These are phyloP conservation scores for Apantesis nais DNA, from an alignment of 2,888 invertebrate species.

Conservation along the genomic window DNA sequence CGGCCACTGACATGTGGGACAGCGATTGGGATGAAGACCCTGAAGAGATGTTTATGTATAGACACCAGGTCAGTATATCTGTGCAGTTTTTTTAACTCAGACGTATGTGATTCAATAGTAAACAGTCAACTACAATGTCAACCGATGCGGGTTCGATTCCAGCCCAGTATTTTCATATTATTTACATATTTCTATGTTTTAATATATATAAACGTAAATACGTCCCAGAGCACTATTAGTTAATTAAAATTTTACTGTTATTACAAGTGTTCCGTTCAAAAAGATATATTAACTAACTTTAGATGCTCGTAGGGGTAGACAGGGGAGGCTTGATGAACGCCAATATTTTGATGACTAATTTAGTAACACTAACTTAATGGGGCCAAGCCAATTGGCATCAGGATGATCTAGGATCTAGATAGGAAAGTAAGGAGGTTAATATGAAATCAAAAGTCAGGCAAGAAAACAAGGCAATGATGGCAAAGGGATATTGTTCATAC, in stretches of 20 bases:
- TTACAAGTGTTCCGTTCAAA: too few species aligned
- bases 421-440: too few species aligned
- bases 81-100: neutral
- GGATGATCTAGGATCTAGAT: too few species aligned
- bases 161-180: neutral
- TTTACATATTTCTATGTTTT: neutral
- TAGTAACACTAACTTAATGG: neutral
- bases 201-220: too few species aligned
- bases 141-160: neutral
- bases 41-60: conserved; percentile 93
- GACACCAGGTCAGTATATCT: conserved; percentile 87
- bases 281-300: too few species aligned
- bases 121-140: neutral
- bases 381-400: neutral
- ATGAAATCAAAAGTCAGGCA: too few species aligned
- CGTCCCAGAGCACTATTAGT: too few species aligned
- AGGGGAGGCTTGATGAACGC: too few species aligned
- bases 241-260: too few species aligned
- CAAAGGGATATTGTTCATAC: neutral
- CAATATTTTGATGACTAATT: neutral
- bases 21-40: conserved; percentile 95
- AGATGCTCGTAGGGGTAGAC: neutral
- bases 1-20: conserved; percentile 95
- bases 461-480: too few species aligned
- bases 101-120: too few species aligned